These are phyloP conservation scores for Ophraella communa DNA, from an alignment of 2,888 invertebrate species.

Conservation along the genomic window DNA sequence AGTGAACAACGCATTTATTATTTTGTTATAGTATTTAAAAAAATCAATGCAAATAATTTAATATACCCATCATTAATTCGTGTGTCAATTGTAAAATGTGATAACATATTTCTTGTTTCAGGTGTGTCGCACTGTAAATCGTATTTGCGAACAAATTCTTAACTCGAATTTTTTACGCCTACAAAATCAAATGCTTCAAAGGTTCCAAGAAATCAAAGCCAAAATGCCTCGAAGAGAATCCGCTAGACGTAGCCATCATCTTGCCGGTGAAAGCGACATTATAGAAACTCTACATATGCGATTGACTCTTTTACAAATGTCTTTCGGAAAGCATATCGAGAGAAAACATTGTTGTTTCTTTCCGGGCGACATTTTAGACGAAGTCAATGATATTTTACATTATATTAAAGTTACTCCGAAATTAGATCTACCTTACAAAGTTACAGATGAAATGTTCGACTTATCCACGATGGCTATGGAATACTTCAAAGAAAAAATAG, in stretches of 20 bases:
- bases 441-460: conserved; percentile 93
- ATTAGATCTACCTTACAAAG: conserved; percentile 86
- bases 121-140: conserved; percentile 85
- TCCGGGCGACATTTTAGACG: conserved; percentile 92
- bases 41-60: too few species aligned
- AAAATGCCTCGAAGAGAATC: conserved; percentile 93
- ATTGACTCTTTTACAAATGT: conserved; percentile 89
- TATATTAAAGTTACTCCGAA: conserved; percentile 82
- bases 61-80: too few species aligned
- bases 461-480: conserved; percentile 98
- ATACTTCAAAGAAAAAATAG: conserved; percentile 93
- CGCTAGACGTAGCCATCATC: conserved; percentile 85
- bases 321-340: conserved; percentile 94
- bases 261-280: conserved; percentile 91
- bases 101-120: conserved; percentile 59
- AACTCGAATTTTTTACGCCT: conserved; percentile 86
- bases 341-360: conserved; percentile 93
- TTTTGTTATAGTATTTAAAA: too few species aligned
- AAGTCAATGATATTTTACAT: conserved; percentile 84
- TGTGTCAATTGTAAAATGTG: too few species aligned
- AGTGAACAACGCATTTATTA: too few species aligned
- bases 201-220: conserved; percentile 87
- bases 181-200: conserved; percentile 82
- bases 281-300: conserved; percentile 93
- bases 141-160: conserved; percentile 77